These are phyloP conservation scores for Shinisaurus crocodilurus DNA, from an alignment of 2,113 vertebrate species.

Conservation along the genomic window DNA sequence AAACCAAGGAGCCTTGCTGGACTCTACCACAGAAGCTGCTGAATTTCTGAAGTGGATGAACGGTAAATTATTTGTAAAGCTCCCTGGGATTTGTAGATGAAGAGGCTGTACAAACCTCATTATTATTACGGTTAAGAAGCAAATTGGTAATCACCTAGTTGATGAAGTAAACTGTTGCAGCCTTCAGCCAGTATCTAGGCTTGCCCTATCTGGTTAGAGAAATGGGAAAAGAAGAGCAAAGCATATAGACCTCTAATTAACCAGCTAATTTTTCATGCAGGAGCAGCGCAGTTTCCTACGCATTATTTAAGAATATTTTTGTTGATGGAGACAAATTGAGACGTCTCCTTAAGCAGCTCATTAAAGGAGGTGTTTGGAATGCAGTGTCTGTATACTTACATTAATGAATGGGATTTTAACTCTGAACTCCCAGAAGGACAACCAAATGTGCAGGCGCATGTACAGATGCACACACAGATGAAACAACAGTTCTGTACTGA, in stretches of 20 bases:
- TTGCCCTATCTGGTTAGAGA: constrained; percentile 24
- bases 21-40: background rate
- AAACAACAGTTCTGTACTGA: constrained; percentile 16
- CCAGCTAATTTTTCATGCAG: constrained; percentile 20
- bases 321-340: constrained; percentile 30
- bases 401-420: constrained; percentile 20
- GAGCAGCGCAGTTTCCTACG: constrained; percentile 13
- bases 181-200: constrained; percentile 24
- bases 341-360: constrained; percentile 20
- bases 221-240: constrained; percentile 12
- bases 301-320: constrained; percentile 19
- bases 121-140: constrained; percentile 41
- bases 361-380: constrained; percentile 58
- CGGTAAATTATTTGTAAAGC: constrained; percentile 3
- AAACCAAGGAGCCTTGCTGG: background rate
- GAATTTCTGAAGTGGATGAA: constrained; percentile 27
- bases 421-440: constrained; percentile 39
- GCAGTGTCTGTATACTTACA: constrained; percentile 8
- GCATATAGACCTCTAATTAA: constrained; percentile 20
- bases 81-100: constrained; percentile 2
- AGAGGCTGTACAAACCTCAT: constrained; percentile 2
- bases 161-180: constrained; percentile 37
- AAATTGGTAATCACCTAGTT: constrained; percentile 41
- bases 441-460: background rate
- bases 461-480: background rate